Percentiles rank a stretch among this genome's conserved stretches.
Conservation (phyloP, 2,797 vertebrate genomes). For the Choloepus didactylus region DNA sequence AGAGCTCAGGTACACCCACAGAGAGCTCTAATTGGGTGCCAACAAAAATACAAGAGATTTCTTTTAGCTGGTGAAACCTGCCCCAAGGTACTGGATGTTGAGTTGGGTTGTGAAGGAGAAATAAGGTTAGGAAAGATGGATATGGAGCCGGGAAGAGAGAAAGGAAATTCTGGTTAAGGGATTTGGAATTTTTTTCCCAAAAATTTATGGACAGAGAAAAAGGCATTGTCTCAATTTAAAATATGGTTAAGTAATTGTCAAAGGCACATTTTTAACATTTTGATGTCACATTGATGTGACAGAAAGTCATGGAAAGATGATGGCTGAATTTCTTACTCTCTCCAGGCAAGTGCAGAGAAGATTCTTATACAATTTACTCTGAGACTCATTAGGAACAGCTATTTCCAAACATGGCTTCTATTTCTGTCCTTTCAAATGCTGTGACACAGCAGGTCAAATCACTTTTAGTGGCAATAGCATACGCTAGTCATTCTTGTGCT, state of each 20-base stretch:
- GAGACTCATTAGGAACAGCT: neutral
- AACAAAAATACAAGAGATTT: neutral
- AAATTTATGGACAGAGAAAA: neutral
- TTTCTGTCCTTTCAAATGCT: neutral
- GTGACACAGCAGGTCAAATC: neutral
- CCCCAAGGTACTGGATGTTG: neutral
- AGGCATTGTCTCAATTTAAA: neutral
- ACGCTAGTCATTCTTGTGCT: neutral
- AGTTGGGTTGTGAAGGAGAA: neutral
- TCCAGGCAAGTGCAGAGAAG: neutral
- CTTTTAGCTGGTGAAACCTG: too few species aligned
- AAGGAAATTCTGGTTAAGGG: neutral
- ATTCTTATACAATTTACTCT: neutral
- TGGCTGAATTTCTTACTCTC: neutral
- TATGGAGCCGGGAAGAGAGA: fast-evolving
- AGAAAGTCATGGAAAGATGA: neutral
- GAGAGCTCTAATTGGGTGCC: neutral
- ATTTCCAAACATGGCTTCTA: neutral
- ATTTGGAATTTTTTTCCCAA: neutral
- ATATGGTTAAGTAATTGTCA: neutral
- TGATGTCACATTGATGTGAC: fast-evolving
- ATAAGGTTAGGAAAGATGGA: fast-evolving
- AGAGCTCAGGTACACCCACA: too few species aligned
- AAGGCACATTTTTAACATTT: fast-evolving
- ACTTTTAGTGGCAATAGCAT: neutral